Percentiles rank a stretch among this genome's conserved stretches.
phyloP scores from a whole-genome alignment of 2,797 vertebrate genomes.

The Liasis olivaceus region DNA sequence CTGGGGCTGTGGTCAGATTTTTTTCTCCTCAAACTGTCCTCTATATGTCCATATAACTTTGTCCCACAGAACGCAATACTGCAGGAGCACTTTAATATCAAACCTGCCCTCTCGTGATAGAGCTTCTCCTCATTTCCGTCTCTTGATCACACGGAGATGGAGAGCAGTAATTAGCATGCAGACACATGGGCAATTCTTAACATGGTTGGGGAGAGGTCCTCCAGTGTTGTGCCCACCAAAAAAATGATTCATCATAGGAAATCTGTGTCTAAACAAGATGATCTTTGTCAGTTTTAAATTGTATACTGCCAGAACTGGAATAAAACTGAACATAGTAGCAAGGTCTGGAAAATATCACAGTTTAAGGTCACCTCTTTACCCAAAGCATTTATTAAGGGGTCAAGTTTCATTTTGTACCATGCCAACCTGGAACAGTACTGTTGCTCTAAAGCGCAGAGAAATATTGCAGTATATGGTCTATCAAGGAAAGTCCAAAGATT shows the following conservation, averaged over 20 bases:
- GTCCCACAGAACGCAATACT: background rate
- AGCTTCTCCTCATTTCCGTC: background rate
- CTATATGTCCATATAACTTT: background rate
- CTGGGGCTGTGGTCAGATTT: background rate
- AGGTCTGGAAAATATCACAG: background rate
- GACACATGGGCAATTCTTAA: background rate
- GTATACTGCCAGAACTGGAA: background rate
- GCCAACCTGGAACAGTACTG: accelerated
- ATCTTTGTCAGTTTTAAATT: background rate
- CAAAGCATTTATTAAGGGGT: background rate
- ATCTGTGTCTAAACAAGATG: constrained; percentile 3
- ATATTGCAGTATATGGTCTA: background rate
- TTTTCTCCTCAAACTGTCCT: background rate
- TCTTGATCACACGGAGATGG: background rate
- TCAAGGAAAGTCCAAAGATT: background rate
- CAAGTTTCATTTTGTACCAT: background rate
- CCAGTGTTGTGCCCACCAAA: background rate
- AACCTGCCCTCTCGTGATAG: background rate
- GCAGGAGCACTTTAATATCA: background rate
- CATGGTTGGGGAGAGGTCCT: background rate
- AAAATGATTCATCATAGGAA: background rate
- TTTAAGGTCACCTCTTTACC: constrained; percentile 25
- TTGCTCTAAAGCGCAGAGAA: background rate
- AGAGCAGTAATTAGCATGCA: background rate
- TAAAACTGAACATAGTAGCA: background rate